Evolutionary conservation across 2,797 vertebrate species (phyloP).

Genomic region (Coracias cyanogaster): DNA sequence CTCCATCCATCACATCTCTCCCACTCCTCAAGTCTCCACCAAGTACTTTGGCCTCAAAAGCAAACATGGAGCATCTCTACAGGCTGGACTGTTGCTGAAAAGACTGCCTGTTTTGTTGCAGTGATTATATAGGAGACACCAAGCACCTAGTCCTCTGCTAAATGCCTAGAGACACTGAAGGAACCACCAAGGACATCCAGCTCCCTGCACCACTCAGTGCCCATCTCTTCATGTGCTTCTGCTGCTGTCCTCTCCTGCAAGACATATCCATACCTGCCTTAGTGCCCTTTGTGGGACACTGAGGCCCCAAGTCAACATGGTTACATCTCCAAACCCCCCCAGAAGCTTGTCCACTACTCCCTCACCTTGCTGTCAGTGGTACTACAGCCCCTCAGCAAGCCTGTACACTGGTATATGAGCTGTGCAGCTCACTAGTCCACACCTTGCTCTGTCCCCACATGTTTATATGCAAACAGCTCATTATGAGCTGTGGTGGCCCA

Average conservation of each 20-base stretch:
- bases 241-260: not conserved
- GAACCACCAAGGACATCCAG: not conserved
- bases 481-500: not conserved
- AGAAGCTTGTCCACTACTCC: not conserved
- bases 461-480: not conserved
- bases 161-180: not conserved
- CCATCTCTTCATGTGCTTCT: not conserved
- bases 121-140: not conserved
- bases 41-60: not conserved
- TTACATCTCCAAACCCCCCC: not conserved
- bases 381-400: not conserved
- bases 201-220: not conserved
- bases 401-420: rapidly evolving
- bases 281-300: not conserved
- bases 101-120: not conserved
- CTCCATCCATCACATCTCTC: rapidly evolving
- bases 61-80: rapidly evolving
- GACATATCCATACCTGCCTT: not conserved
- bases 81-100: not conserved
- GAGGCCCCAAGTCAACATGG: not conserved
- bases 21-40: not conserved
- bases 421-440: rapidly evolving
- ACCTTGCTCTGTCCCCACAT: not conserved
- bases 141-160: not conserved
- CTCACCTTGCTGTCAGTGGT: not conserved